A percentile compares a stretch with the other conserved stretches of the same genome.
Conservation (phyloP, 2,113 vertebrate species). For the Lasiurus borealis region DNA sequence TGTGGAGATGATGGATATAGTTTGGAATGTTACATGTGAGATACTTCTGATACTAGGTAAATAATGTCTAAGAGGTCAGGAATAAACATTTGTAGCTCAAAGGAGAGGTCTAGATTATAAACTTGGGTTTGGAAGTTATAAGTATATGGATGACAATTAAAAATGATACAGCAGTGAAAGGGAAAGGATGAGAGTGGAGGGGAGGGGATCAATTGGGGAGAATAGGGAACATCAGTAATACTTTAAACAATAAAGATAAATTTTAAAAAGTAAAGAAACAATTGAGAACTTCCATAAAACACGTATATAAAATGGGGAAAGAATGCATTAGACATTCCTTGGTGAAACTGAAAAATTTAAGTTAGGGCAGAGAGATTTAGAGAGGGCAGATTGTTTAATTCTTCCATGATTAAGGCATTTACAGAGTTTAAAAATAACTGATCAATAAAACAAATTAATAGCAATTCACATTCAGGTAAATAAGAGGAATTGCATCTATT, state of each 20-base stretch:
- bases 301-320: background rate
- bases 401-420: background rate
- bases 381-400: background rate
- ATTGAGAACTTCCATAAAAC: background rate
- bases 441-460: background rate
- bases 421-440: background rate
- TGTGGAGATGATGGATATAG: background rate
- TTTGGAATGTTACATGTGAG: background rate
- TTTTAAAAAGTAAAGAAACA: background rate
- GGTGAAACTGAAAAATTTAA: background rate
- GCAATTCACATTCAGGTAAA: background rate
- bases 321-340: background rate
- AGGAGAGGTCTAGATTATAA: background rate
- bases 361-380: background rate
- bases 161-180: no score
- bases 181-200: no score
- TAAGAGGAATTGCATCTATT: background rate
- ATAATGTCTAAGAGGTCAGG: background rate
- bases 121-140: background rate
- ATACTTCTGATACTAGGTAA: background rate
- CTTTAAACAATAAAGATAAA: no score
- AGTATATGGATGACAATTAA: background rate
- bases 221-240: no score
- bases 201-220: no score
- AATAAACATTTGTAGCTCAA: background rate